phyloP scores from a whole-genome alignment of 2,888 invertebrate genomes.

The Zele albiditarsus region DNA sequence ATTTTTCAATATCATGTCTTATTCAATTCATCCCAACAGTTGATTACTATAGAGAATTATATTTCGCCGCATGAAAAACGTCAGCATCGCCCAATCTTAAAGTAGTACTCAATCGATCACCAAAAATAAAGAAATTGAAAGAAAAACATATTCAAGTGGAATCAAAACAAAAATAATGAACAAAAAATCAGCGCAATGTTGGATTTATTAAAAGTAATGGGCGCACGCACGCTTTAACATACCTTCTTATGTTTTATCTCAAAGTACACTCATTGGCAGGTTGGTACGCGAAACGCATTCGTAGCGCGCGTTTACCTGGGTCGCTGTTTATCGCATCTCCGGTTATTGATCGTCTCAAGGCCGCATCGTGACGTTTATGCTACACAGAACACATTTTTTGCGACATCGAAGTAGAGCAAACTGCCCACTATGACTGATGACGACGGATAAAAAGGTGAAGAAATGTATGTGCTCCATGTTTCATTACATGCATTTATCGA shows the following conservation, averaged over 20 bases:
- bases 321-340: conserved; percentile 22
- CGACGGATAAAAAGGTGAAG: conserved; percentile 1
- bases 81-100: background rate
- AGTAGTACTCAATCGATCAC: background rate
- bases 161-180: conserved; percentile 18
- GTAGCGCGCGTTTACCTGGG: conserved; percentile 31
- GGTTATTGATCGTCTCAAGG: conserved; percentile 18
- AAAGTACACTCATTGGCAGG: conserved; percentile 32
- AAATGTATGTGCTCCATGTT: background rate
- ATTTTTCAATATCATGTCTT: conserved; percentile 57
- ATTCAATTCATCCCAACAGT: conserved; percentile 51
- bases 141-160: conserved; percentile 4
- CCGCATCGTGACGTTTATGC: conserved; percentile 16
- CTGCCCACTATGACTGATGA: background rate
- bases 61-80: conserved; percentile 23
- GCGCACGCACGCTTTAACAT: conserved; percentile 66
- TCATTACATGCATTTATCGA: background rate
- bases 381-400: conserved; percentile 17
- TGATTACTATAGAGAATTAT: conserved; percentile 24
- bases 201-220: conserved; percentile 51
- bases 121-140: conserved; percentile 1
- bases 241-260: conserved; percentile 59
- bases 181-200: conserved; percentile 8
- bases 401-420: background rate
- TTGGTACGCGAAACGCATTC: conserved; percentile 34